phyloP scores from a whole-genome alignment of 2,888 invertebrate genomes.

The Geotrupes spiniger region DNA sequence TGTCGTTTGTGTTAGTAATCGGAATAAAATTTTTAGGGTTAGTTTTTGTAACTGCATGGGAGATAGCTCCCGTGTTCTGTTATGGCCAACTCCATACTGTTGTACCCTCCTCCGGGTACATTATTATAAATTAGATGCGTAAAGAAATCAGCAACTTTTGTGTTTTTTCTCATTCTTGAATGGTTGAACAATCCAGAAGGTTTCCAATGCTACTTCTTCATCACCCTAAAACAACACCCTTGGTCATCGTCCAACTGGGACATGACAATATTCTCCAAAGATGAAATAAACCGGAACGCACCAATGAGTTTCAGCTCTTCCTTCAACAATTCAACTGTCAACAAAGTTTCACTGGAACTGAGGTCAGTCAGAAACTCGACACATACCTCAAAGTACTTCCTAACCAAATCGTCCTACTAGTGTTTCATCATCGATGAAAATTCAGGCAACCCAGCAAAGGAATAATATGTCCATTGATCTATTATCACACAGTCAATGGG shows the following conservation, averaged over 20 bases:
- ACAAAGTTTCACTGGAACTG: slow-evolving; percentile 60
- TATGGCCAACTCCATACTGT: too few relatives aligned
- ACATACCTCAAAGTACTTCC: slow-evolving; percentile 58
- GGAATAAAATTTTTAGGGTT: too few relatives aligned
- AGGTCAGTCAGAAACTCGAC: slow-evolving; percentile 54
- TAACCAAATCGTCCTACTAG: slow-evolving; percentile 56
- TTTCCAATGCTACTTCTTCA: slow-evolving; percentile 57
- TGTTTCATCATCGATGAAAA: slow-evolving; percentile 54
- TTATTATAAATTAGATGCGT: slow-evolving; percentile 60
- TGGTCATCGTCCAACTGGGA: slow-evolving; percentile 58
- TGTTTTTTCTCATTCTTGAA: slow-evolving; percentile 61
- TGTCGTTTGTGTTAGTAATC: too few relatives aligned
- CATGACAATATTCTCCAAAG: slow-evolving; percentile 58
- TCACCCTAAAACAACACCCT: slow-evolving; percentile 50
- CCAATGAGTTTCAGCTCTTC: slow-evolving; percentile 57
- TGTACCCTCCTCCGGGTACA: too few relatives aligned
- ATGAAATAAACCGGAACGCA: slow-evolving; percentile 55
- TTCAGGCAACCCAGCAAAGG: slow-evolving; percentile 59
- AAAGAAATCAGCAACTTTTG: slow-evolving; percentile 61
- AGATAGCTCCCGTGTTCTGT: too few relatives aligned
- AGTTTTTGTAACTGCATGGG: too few relatives aligned
- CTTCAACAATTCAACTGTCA: slow-evolving; percentile 52
- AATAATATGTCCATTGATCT: slow-evolving; percentile 60
- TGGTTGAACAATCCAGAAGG: slow-evolving; percentile 62
- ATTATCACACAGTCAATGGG: slow-evolving; percentile 48